Evolutionary conservation across 2,797 vertebrate genomes (phyloP), one percentile per base, ranked within the genome.

Genomic region (Mus caroli): DNA sequence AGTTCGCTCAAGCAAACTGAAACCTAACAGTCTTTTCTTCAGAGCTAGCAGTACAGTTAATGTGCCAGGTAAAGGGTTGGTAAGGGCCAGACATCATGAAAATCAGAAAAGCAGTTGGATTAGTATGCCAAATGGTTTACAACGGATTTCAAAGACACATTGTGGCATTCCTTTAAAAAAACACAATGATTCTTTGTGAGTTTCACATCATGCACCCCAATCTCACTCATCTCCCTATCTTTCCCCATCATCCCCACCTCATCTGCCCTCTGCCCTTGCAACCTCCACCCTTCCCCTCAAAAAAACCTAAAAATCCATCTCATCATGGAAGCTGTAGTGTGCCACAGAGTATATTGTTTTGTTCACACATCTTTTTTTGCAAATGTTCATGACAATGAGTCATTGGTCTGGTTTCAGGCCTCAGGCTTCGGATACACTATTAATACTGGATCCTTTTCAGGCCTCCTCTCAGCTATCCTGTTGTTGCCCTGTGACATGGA

Each of bases 1-100:
- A 97, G 94, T 96, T 97, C 98, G 95, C 96, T 96, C 96, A 97
- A 97, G 98, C 98, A 98, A 98, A 97, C 97, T 96, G 96, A 98
- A 98, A 98, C 97, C 96, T 97, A 96, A 94, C 96, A 97, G 98
- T 98, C 97, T 98, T 97, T 98, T 98, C 98, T 96, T 96, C 64
- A 97, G 94, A 97, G n/a, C 95, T 97, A 95, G 96, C 69, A 82
- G 95, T 94, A 93, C 58, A 95, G 77, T 94, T 96, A 37, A 17
- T 95, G 88, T 98, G 94, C 97, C 97, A 97, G 97, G 97, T 98
- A 97, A 91, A 98, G 98, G 98, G 94, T 98, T 97, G 97, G 75
- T 89, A 97, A 97, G 96, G 97, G 86, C 96, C 95, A 97, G 92
- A 97, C 85, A 97, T 92, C 93, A 87, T 71, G 96, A 96, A 95